A percentile compares a stretch with the other conserved stretches of the same genome.
Conservation (phyloP, 2,113 vertebrate species). For the Anhinga anhinga region DNA sequence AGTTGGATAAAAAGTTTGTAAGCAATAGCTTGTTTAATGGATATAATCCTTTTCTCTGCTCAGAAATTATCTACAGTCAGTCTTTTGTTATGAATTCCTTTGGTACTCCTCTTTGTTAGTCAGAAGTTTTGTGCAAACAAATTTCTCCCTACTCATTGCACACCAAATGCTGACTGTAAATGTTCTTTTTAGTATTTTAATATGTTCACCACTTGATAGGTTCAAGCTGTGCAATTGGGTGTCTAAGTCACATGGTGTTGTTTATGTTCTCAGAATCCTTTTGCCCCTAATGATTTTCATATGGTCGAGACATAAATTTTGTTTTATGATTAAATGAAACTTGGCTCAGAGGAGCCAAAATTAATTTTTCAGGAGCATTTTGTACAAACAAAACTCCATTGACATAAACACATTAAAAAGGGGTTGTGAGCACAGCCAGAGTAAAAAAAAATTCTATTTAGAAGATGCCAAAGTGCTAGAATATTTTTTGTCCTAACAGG, state of each 20-base stretch:
- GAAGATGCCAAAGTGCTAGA: background rate
- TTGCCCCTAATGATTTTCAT: constrained; percentile 62
- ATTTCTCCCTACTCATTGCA: constrained; percentile 52
- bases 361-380: constrained; percentile 60
- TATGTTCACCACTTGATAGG: constrained; percentile 43
- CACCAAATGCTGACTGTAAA: constrained; percentile 52
- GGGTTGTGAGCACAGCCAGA: background rate
- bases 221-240: constrained; percentile 62
- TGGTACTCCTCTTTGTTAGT: background rate
- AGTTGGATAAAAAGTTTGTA: background rate
- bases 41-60: constrained; percentile 11
- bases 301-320: constrained; percentile 22
- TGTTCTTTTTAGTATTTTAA: constrained; percentile 47
- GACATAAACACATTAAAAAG: constrained; percentile 38
- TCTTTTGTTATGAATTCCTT: constrained; percentile 51
- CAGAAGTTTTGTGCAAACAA: constrained; percentile 54
- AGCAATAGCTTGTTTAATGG: background rate
- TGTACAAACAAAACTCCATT: constrained; percentile 44
- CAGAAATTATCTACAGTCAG: constrained; percentile 14
- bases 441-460: background rate
- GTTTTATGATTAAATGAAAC: constrained; percentile 56
- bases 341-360: constrained; percentile 30
- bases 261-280: constrained; percentile 60
- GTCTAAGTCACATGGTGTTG: constrained; percentile 53
- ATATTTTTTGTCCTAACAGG: background rate